Percentiles rank a stretch among this genome's conserved stretches.
Conservation (phyloP, 2,888 invertebrate species). For the Mesorhabditis spiculigera region DNA sequence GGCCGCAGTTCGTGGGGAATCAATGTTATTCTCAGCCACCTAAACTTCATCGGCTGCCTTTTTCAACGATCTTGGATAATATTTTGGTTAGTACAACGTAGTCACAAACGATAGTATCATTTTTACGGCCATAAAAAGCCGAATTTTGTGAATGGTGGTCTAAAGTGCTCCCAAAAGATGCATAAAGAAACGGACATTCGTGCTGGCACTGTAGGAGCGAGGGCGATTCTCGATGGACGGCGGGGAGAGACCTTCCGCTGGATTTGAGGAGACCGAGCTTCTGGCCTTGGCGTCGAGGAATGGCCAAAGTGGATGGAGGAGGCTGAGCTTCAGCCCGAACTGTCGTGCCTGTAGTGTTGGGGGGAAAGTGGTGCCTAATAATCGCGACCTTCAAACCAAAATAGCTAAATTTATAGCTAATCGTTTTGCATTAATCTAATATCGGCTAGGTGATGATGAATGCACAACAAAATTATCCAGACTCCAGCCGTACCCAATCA, state of each 20-base stretch:
- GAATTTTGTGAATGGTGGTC: no score
- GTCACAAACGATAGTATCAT: not conserved
- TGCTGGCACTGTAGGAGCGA: not conserved
- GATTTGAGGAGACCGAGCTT: not conserved
- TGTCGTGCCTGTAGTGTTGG: not conserved
- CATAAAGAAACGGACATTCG: no score
- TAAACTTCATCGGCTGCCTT: not conserved
- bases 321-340: not conserved
- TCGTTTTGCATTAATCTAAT: not conserved
- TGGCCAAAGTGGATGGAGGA: slow-evolving; percentile 5
- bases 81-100: not conserved
- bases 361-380: not conserved
- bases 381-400: not conserved
- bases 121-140: not conserved
- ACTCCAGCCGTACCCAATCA: no score
- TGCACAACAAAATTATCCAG: no score
- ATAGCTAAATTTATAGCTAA: not conserved
- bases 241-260: no score
- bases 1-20: not conserved
- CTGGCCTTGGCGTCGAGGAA: not conserved
- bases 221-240: not conserved
- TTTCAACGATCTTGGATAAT: slow-evolving; percentile 6
- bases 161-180: no score
- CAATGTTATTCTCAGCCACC: not conserved
- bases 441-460: no score